phyloP scores from a whole-genome alignment of 2,888 invertebrate species.

The Hyposoter dolosus region DNA sequence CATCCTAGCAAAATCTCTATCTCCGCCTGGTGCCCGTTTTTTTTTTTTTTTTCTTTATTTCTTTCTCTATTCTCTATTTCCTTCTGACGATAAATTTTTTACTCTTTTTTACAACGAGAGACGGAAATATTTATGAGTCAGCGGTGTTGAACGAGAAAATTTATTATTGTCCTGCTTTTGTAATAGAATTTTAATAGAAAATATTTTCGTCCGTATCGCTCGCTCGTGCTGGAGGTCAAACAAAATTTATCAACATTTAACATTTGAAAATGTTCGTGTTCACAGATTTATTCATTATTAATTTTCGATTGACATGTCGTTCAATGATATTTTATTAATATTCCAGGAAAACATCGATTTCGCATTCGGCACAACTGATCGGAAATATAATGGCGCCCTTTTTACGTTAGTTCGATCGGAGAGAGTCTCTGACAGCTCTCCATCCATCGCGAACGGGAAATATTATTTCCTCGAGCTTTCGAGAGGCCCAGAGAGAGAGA shows the following conservation, averaged over 20 bases:
- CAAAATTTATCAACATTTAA: background rate
- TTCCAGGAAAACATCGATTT: background rate
- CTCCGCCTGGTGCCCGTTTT: background rate
- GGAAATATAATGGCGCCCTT: slow-evolving; percentile 27
- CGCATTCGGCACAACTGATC: background rate
- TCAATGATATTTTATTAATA: slow-evolving; percentile 19
- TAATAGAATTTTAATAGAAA: background rate
- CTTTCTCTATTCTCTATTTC: slow-evolving; percentile 19
- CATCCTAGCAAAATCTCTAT: slow-evolving; percentile 12
- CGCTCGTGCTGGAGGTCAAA: background rate
- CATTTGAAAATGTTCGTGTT: background rate
- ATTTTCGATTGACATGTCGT: background rate
- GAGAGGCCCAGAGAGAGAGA: slow-evolving; percentile 8
- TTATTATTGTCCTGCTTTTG: background rate
- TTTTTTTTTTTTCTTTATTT: background rate
- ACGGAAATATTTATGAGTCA: slow-evolving; percentile 8
- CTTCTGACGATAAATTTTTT: background rate
- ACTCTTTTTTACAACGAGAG: slow-evolving; percentile 1
- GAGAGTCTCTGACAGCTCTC: slow-evolving; percentile 32
- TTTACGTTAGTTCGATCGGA: slow-evolving; percentile 28
- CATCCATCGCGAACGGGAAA: slow-evolving; percentile 33
- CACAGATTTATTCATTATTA: background rate
- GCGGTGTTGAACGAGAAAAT: background rate
- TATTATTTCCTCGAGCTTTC: slow-evolving; percentile 58
- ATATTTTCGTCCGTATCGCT: background rate